phyloP scores from a whole-genome alignment of 2,113 vertebrate species.

The Jacana jacana region DNA sequence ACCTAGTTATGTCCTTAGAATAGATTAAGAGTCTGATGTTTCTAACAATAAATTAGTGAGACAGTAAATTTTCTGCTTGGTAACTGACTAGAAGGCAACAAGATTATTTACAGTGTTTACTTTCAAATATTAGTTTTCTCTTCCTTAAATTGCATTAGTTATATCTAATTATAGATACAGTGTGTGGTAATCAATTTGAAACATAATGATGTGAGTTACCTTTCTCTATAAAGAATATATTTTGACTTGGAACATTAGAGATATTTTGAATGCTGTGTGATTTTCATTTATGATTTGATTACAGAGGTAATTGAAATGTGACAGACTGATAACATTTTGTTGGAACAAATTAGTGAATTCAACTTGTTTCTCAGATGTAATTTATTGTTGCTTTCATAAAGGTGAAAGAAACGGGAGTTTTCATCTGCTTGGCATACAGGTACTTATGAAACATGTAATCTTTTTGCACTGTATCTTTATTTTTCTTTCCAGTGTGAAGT shows the following conservation, averaged over 20 bases:
- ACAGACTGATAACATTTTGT: constrained; percentile 29
- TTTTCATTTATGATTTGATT: constrained; percentile 62
- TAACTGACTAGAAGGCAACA: constrained; percentile 27
- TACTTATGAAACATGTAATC: neutral
- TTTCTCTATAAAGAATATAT: constrained; percentile 44
- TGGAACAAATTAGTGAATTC: constrained; percentile 37
- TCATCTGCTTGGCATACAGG: neutral
- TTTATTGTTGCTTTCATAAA: neutral
- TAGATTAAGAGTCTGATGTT: constrained; percentile 18
- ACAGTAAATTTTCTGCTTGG: constrained; percentile 23
- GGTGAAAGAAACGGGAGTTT: neutral
- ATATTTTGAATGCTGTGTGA: constrained; percentile 18
- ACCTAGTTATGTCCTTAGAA: neutral
- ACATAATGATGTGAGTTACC: neutral
- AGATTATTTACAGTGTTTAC: constrained; percentile 38
- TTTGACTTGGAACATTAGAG: constrained; percentile 17
- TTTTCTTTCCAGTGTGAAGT: neutral
- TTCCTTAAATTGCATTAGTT: constrained; percentile 43
- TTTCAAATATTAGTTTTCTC: constrained; percentile 48
- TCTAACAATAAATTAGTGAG: constrained; percentile 19
- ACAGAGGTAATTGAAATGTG: constrained; percentile 46
- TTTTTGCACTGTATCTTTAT: neutral
- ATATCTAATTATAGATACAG: constrained; percentile 52
- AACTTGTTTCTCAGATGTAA: neutral
- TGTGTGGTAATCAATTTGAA: constrained; percentile 56